phyloP scores from a whole-genome alignment of 2,797 vertebrate species.

The Hybognathus amarus region DNA sequence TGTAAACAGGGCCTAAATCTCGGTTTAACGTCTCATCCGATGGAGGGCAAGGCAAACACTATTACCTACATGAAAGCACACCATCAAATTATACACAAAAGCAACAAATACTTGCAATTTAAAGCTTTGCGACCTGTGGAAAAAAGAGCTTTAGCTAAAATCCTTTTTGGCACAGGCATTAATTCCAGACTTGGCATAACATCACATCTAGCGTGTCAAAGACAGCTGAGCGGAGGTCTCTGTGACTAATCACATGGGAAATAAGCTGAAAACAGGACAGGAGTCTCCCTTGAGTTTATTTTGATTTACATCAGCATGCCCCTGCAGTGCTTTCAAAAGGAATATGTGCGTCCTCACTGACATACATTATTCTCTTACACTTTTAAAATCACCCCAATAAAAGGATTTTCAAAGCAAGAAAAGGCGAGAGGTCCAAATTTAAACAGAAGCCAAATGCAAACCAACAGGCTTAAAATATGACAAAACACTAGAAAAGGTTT shows the following conservation, averaged over 20 bases:
- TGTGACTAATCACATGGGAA: slow-evolving; percentile 11
- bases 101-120: slow-evolving; percentile 13
- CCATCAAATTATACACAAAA: background rate
- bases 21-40: background rate
- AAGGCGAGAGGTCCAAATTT: background rate
- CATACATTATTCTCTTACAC: background rate
- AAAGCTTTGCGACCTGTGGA: slow-evolving; percentile 8
- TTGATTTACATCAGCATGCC: slow-evolving; percentile 22
- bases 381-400: background rate
- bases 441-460: slow-evolving; percentile 3
- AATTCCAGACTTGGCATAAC: slow-evolving; percentile 19
- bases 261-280: background rate
- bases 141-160: slow-evolving; percentile 16
- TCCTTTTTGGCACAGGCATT: background rate
- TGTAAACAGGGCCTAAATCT: background rate
- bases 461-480: slow-evolving; percentile 6
- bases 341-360: background rate
- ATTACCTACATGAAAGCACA: background rate
- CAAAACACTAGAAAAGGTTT: background rate
- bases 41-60: background rate
- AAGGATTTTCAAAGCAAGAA: background rate
- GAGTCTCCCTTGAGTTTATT: slow-evolving; percentile 17
- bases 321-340: background rate
- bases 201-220: background rate
- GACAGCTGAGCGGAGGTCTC: background rate